Conservation (phyloP, 2,113 vertebrate species). For the Rhinopithecus roxellana region DNA sequence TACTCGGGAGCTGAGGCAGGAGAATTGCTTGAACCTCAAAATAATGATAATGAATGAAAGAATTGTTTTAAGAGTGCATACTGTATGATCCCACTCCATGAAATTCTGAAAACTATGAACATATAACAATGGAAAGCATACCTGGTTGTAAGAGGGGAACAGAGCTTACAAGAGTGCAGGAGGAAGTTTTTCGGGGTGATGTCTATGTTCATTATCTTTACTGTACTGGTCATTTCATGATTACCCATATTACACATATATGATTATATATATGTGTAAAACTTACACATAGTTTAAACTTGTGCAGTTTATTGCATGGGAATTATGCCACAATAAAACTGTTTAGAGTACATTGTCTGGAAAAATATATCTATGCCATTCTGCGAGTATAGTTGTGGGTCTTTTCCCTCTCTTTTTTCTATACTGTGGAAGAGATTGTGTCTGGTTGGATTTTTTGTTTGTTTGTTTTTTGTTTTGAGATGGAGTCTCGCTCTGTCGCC, state of each 20-base stretch:
- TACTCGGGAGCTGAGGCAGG: neutral
- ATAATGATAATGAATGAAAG: neutral
- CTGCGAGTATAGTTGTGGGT: neutral
- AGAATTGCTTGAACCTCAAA: neutral
- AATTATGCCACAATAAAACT: neutral
- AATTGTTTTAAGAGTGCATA: neutral
- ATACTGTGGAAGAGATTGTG: neutral
- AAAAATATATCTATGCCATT: neutral
- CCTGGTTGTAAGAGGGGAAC: neutral
- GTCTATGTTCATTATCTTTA: neutral
- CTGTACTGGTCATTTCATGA: neutral
- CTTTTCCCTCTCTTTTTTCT: neutral
- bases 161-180: neutral
- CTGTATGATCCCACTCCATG: neutral
- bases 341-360: neutral
- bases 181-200: neutral
- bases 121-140: neutral
- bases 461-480: neutral
- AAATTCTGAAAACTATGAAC: neutral
- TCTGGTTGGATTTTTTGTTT: neutral
- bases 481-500: too few species aligned
- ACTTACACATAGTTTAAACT: neutral
- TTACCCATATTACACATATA: neutral
- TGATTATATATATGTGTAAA: neutral
- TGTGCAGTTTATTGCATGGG: neutral